phyloP scores from a whole-genome alignment of 1,140 invertebrate genomes.

The Adelges cooleyi region DNA sequence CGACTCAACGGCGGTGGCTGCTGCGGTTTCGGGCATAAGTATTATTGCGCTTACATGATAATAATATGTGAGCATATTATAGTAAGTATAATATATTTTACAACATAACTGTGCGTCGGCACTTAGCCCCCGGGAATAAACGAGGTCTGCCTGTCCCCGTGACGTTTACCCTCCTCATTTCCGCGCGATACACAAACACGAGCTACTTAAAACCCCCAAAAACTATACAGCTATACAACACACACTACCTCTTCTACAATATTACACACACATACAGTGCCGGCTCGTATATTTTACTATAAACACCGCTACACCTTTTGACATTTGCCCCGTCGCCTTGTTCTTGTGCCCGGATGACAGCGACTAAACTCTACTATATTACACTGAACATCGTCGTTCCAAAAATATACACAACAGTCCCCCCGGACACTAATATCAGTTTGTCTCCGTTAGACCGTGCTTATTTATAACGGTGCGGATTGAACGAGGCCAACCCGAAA shows the following conservation, averaged over 20 bases:
- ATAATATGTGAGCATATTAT: background rate
- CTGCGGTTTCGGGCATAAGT: background rate
- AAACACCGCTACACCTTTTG: conserved; percentile 8
- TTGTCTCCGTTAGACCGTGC: no score
- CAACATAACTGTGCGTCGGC: conserved; percentile 10
- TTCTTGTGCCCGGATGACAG: background rate
- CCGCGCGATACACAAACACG: conserved; percentile 26
- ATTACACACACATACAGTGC: no score
- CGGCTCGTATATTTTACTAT: no score
- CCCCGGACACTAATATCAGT: no score
- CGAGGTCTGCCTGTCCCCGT: conserved; percentile 4
- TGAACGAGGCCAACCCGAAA: no score
- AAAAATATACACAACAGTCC: conserved; percentile 11
- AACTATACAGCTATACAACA: background rate
- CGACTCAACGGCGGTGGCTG: no score
- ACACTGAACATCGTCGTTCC: background rate
- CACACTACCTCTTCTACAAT: no score
- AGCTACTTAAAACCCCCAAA: conserved; percentile 5
- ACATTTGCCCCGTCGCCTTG: conserved; percentile 14
- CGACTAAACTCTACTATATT: conserved; percentile 2
- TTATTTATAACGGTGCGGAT: no score
- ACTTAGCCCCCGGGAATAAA: conserved; percentile 22
- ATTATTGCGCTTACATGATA: background rate
- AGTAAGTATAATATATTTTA: background rate
- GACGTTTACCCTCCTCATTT: conserved; percentile 26